Evolutionary conservation across 2,113 vertebrate species (phyloP).

Genomic region (Cichladusa arquata): DNA sequence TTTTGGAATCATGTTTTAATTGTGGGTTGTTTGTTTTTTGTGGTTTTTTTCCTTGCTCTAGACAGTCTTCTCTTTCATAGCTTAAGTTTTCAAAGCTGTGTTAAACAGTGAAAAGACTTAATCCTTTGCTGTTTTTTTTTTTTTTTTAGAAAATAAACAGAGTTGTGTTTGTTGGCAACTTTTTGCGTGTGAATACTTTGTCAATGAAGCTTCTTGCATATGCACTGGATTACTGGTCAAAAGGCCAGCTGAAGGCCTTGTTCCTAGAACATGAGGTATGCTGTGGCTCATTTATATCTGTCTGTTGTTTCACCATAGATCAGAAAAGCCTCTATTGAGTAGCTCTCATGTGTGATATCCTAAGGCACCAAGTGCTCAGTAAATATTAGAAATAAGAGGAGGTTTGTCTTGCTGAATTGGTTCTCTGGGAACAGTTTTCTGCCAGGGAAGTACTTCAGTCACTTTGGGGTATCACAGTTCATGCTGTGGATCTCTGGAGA

Average conservation of each 20-base stretch:
- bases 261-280: constrained; percentile 85
- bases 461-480: background rate
- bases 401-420: background rate
- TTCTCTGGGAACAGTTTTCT: background rate
- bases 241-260: constrained; percentile 83
- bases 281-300: background rate
- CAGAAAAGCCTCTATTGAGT: background rate
- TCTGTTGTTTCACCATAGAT: background rate
- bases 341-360: background rate
- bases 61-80: background rate
- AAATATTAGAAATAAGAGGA: background rate
- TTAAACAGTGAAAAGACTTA: background rate
- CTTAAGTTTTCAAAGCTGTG: background rate
- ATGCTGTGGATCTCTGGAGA: background rate
- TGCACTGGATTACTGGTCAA: constrained; percentile 87
- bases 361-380: background rate
- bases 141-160: constrained; percentile 81
- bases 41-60: accelerated
- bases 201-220: constrained; percentile 95
- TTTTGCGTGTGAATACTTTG: constrained; percentile 94
- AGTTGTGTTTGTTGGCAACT: constrained; percentile 95
- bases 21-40: background rate
- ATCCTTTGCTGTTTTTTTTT: background rate
- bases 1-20: background rate
- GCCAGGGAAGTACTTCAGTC: background rate